These are phyloP conservation scores for Sphenodon punctatus DNA, from an alignment of 2,797 vertebrate genomes.

Conservation along the genomic window DNA sequence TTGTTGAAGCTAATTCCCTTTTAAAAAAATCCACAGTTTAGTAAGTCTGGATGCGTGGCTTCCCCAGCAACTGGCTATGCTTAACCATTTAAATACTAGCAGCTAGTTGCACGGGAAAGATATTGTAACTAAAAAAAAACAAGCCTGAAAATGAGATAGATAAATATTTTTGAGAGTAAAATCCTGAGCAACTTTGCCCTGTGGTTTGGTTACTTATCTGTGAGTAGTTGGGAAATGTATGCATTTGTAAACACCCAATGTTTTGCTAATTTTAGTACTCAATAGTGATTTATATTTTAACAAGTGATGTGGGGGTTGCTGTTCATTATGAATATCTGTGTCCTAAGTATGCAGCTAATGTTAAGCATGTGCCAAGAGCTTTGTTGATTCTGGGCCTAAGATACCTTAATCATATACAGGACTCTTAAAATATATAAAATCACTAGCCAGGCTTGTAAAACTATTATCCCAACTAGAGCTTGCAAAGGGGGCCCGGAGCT, in stretches of 20 bases:
- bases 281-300: constrained; percentile 10
- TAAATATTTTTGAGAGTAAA: constrained; percentile 4
- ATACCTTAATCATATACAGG: no score
- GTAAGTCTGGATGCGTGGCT: constrained; percentile 1
- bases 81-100: background rate
- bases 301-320: background rate
- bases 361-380: no score
- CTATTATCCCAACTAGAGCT: no score
- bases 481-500: no score
- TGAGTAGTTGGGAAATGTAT: background rate
- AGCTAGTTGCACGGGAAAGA: background rate
- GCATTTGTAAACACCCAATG: background rate
- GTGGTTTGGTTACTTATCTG: background rate
- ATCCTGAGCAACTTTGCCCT: background rate
- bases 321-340: background rate
- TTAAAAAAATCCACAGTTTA: background rate
- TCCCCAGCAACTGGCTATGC: background rate
- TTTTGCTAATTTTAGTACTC: background rate
- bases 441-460: no score
- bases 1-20: constrained; percentile 4
- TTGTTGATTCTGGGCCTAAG: no score
- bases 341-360: no score
- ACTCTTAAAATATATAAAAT: no score
- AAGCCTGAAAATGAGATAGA: no score
- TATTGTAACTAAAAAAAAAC: background rate